Evolutionary conservation across 2,888 invertebrate species (phyloP), one percentile per base, ranked within the genome.

Genomic region (Pyralis farinalis): DNA sequence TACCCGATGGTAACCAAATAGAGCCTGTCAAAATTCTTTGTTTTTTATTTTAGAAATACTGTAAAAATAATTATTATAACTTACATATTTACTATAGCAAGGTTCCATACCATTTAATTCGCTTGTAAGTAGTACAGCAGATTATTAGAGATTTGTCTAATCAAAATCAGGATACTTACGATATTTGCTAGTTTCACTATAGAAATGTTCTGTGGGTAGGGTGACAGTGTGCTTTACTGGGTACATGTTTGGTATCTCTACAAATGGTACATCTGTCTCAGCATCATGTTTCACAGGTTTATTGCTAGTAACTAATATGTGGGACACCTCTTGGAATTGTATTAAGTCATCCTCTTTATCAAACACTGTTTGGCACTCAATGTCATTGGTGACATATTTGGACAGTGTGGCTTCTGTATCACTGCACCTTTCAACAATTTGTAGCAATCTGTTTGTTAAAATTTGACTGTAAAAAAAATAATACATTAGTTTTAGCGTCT

Each of bases 161-260:
- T n/a, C n/a, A n/a, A n/a, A n/a, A n/a, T n/a, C n/a, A n/a, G n/a
- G 16, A 16, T 55, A 92, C 94, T 93, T 90, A 96, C 96, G 94
- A 71, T 93, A 95, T 55, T 90, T 72, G 69, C 94, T 91, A 33
- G 80, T 71, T 9, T 87, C 70, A 41, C 89, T 76, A 63, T 95
- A 95, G 62, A 95, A 91, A 69, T 95, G 91, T 37, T 90, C 81
- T 42, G 88, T 71, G 8, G 88, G 81, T 44, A 96, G 70, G 34
- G 94, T 93, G 38, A 96, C 90, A 0, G 93, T 93, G 41, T 92
- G 92, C 60, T 93, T 92, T 9, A 97, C 77, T 1, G 98, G 97
- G 71, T 91, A 90, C 46, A 98, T 79, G 67, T 94, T 90, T 5
- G 96, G 96, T 30, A 97, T 73, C 37, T 90, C 71, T 25, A 90